Percentiles rank a stretch among this genome's conserved stretches.
Conservation (phyloP, 2,113 vertebrate species). For the Lophura nycthemera region DNA sequence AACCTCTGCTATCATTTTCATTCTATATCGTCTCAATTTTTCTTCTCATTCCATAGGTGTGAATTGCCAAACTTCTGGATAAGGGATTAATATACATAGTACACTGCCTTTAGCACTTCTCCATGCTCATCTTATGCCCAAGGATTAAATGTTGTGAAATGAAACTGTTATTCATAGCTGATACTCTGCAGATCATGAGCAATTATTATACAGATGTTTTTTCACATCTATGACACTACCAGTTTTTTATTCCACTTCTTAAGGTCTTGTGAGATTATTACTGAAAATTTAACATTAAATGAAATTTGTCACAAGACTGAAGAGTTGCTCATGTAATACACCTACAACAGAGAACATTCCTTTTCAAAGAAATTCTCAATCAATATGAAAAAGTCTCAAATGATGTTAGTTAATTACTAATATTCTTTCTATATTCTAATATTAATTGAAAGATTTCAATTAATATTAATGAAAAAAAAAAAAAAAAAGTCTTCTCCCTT, state of each 20-base stretch:
- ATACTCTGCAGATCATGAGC: background rate
- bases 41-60: background rate
- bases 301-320: background rate
- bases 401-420: background rate
- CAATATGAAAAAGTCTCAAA: background rate
- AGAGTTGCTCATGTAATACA: background rate
- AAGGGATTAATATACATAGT: background rate
- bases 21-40: background rate
- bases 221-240: background rate
- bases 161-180: background rate
- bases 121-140: background rate
- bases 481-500: background rate
- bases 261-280: background rate
- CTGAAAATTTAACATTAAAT: background rate
- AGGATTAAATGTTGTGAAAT: rapidly evolving
- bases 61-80: background rate
- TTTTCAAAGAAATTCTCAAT: background rate
- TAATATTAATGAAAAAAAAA: background rate
- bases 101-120: background rate
- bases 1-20: background rate
- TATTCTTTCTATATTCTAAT: background rate
- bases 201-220: background rate
- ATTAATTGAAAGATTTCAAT: background rate
- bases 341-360: background rate
- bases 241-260: background rate